Percentiles rank a stretch among this genome's conserved stretches.
phyloP scores from a whole-genome alignment of 1,140 invertebrate genomes.

The Halyomorpha halys region DNA sequence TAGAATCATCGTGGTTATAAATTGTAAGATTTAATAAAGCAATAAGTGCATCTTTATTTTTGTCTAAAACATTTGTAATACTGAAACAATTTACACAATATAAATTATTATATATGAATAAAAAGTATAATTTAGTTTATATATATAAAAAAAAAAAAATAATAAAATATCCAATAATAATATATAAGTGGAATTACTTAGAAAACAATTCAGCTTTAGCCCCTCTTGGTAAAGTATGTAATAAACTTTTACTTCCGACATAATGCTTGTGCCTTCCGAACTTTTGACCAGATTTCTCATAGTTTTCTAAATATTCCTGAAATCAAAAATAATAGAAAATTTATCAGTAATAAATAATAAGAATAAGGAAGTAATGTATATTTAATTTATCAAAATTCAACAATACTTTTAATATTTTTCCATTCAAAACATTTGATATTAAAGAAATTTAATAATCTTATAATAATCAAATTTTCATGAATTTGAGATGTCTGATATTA shows the following conservation, averaged over 20 bases:
- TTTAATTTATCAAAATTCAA: too few relatives aligned
- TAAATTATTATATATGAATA: not conserved
- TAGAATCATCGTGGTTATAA: not conserved
- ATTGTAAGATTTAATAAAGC: conserved; percentile 5
- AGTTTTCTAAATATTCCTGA: conserved; percentile 13
- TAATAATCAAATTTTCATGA: too few relatives aligned
- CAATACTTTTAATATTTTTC: too few relatives aligned
- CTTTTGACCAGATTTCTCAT: conserved; percentile 5
- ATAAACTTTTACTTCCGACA: conserved; percentile 6
- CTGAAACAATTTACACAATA: not conserved
- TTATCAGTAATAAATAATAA: not conserved
- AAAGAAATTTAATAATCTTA: too few relatives aligned
- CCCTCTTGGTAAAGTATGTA: not conserved
- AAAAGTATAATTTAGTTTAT: too few relatives aligned
- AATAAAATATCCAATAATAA: not conserved
- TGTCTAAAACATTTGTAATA: not conserved
- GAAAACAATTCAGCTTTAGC: conserved; percentile 12
- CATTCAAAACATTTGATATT: too few relatives aligned
- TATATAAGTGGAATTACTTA: not conserved
- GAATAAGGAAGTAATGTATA: too few relatives aligned
- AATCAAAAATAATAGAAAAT: not conserved
- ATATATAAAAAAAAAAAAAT: too few relatives aligned
- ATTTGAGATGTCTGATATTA: too few relatives aligned
- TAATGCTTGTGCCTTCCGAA: conserved; percentile 4
- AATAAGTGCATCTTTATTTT: conserved; percentile 5